Percentiles rank a stretch among this genome's conserved stretches.
Evolutionary conservation across 2,888 invertebrate genomes (phyloP).

Genomic region (Panopea generosa): DNA sequence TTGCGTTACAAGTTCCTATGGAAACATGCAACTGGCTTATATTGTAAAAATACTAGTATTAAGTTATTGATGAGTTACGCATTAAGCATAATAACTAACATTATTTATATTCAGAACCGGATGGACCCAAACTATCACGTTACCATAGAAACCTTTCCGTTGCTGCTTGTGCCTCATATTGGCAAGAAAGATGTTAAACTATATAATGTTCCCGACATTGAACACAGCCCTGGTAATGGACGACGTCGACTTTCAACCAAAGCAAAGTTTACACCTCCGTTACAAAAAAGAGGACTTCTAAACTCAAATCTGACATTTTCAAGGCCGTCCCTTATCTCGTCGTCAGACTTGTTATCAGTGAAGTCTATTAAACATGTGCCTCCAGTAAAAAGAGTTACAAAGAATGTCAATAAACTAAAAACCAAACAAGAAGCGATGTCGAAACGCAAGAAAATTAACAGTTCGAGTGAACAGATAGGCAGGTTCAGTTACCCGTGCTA

Average conservation of each 20-base stretch:
- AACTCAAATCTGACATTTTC: not conserved
- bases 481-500: conserved; percentile 53
- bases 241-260: not conserved
- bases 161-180: not conserved
- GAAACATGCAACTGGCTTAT: no score
- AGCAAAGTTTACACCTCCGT: not conserved
- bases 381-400: not conserved
- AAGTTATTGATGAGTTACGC: no score
- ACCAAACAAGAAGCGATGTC: not conserved
- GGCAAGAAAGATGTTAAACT: not conserved
- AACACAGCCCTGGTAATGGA: not conserved
- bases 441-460: no score
- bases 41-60: no score
- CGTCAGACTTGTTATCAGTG: not conserved
- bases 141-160: not conserved
- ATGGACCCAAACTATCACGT: not conserved
- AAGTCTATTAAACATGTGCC: not conserved
- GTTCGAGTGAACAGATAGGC: conserved; percentile 27
- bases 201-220: not conserved
- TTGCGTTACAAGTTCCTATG: no score
- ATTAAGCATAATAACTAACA: no score
- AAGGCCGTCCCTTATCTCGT: no score
- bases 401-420: not conserved
- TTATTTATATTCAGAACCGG: no score
- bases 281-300: not conserved